phyloP scores from a whole-genome alignment of 2,888 invertebrate species.

The Temnothorax unifasciatus region DNA sequence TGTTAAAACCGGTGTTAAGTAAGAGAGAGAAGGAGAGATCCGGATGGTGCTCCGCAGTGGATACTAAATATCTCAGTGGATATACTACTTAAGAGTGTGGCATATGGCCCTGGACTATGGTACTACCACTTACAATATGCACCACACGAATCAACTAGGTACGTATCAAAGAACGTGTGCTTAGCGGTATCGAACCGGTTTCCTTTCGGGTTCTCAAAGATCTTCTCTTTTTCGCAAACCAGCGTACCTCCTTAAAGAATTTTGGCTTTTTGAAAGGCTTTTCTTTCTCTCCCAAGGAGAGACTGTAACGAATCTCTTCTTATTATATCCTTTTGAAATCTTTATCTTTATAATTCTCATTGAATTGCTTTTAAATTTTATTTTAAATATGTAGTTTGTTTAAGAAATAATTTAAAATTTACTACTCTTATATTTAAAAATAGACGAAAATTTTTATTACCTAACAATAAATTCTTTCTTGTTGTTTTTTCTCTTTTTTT shows the following conservation, averaged over 20 bases:
- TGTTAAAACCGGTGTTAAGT: constrained; percentile 42
- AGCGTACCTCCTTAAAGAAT: not conserved
- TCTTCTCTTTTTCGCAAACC: not conserved
- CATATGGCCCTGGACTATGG: constrained; percentile 85
- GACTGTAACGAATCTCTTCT: not conserved
- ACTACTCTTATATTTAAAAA: not conserved
- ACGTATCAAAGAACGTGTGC: constrained; percentile 68
- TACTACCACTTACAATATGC: constrained; percentile 82
- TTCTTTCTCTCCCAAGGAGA: not conserved
- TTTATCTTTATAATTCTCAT: not conserved
- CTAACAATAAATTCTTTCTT: not conserved
- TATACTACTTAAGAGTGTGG: constrained; percentile 65
- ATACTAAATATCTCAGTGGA: constrained; percentile 44
- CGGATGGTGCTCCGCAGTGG: constrained; percentile 37
- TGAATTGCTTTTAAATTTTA: not conserved
- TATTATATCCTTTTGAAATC: not conserved
- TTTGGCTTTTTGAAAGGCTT: not conserved
- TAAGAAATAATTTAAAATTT: constrained; percentile 8
- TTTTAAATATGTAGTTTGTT: constrained; percentile 6
- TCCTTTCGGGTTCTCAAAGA: not conserved
- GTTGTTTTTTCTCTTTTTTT: not conserved
- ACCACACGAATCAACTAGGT: constrained; percentile 84
- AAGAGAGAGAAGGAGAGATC: constrained; percentile 5
- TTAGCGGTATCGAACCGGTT: constrained; percentile 8
- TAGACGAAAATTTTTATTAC: not conserved